These are phyloP conservation scores for Eleginops maclovinus DNA, from an alignment of 2,113 vertebrate genomes.

Conservation along the genomic window DNA sequence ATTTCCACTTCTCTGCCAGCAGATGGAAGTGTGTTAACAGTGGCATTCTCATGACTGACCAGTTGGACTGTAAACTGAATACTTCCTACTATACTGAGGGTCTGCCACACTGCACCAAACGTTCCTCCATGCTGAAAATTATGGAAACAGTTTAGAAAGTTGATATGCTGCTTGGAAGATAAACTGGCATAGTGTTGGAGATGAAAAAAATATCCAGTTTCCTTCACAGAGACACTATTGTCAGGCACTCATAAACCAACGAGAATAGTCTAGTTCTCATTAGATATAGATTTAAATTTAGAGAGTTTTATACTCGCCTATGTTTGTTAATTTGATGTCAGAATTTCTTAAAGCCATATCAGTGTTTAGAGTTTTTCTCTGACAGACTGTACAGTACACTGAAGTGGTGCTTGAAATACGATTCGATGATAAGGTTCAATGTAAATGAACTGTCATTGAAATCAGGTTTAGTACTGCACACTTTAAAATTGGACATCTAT, in stretches of 20 bases:
- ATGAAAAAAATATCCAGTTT: not conserved
- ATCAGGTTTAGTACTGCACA: conserved; percentile 5
- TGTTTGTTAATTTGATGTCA: conserved; percentile 41
- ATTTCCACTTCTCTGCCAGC: conserved; percentile 29
- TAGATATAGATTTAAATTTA: not conserved
- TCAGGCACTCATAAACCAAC: not conserved
- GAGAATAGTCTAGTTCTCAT: not conserved
- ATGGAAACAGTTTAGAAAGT: not conserved
- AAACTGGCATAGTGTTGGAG: not conserved
- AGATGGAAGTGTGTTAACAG: conserved; percentile 58
- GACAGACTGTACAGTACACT: conserved; percentile 13
- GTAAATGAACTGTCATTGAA: conserved; percentile 24
- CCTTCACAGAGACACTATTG: not conserved
- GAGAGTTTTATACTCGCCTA: conserved; percentile 12
- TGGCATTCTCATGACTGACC: not conserved
- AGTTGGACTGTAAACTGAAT: not conserved
- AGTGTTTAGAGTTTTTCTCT: conserved; percentile 30
- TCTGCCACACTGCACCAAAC: not conserved
- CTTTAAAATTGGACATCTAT: not conserved
- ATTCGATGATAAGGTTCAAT: conserved; percentile 16
- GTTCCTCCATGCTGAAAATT: not conserved
- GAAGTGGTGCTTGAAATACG: conserved; percentile 17
- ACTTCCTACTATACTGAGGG: not conserved
- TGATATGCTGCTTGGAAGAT: not conserved
- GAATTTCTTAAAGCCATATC: conserved; percentile 63